These are phyloP conservation scores for Dufourea novaeangliae DNA, from an alignment of 1,140 invertebrate species.

Conservation along the genomic window DNA sequence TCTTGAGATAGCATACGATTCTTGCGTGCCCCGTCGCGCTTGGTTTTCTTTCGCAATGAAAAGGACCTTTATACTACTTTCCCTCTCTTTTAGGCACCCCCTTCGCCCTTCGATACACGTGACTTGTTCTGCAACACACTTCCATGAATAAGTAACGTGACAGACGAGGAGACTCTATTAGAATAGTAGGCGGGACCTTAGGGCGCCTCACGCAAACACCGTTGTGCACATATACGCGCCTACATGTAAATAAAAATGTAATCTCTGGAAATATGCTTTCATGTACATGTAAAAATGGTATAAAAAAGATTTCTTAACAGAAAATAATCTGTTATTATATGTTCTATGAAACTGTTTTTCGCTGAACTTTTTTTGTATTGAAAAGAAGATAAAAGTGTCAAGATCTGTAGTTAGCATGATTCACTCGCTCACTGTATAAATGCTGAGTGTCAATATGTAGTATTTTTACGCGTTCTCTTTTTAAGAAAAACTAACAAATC, in stretches of 20 bases:
- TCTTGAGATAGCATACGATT: constrained; percentile 4
- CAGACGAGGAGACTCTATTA: constrained; percentile 41
- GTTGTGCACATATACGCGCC: background rate
- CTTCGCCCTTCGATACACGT: constrained; percentile 34
- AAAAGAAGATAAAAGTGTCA: too few relatives aligned
- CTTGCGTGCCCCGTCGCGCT: background rate
- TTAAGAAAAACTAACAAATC: too few relatives aligned
- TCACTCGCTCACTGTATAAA: too few relatives aligned
- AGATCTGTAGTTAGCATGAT: too few relatives aligned
- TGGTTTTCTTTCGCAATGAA: constrained; percentile 32
- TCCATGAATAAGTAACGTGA: constrained; percentile 44
- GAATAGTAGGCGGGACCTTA: constrained; percentile 39
- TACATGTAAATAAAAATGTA: constrained; percentile 26
- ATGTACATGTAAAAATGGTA: background rate
- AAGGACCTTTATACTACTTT: constrained; percentile 24
- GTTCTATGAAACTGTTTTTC: too few relatives aligned
- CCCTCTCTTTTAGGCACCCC: constrained; percentile 13
- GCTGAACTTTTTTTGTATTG: too few relatives aligned
- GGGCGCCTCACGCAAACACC: constrained; percentile 47
- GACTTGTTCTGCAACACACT: constrained; percentile 37
- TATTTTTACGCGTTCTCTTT: too few relatives aligned
- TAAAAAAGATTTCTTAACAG: background rate
- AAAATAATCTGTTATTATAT: too few relatives aligned
- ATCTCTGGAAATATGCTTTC: too few relatives aligned
- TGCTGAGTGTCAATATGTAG: too few relatives aligned